Evolutionary conservation across 2,888 invertebrate genomes (phyloP).

Genomic region (Rhingia campestris): DNA sequence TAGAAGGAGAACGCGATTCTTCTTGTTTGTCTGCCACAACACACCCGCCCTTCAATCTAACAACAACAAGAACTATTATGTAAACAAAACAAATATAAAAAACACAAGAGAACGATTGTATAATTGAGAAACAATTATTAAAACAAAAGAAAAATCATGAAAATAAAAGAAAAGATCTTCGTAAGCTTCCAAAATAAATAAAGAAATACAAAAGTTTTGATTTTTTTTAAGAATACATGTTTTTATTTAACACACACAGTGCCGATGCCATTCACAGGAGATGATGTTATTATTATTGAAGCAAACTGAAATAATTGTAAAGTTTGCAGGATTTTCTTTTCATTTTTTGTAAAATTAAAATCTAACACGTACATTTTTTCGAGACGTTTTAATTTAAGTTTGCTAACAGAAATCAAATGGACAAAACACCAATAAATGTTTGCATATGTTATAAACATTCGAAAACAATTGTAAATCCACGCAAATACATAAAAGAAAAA

Average conservation of each 20-base stretch:
- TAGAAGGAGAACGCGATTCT: constrained; percentile 78
- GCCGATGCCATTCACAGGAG: constrained; percentile 33
- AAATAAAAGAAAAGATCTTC: constrained; percentile 56
- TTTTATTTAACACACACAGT: constrained; percentile 53
- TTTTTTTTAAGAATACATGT: constrained; percentile 57
- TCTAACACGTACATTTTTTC: no score
- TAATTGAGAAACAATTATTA: constrained; percentile 59
- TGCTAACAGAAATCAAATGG: not conserved
- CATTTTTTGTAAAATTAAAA: no score
- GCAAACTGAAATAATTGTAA: no score
- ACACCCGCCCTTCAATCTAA: constrained; percentile 82
- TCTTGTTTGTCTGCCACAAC: constrained; percentile 81
- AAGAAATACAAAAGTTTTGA: constrained; percentile 62
- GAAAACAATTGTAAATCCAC: constrained; percentile 49
- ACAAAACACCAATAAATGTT: constrained; percentile 61
- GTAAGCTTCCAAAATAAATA: constrained; percentile 69
- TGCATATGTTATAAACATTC: constrained; percentile 56
- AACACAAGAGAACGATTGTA: constrained; percentile 68
- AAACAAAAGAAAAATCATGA: constrained; percentile 60
- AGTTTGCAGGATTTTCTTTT: no score
- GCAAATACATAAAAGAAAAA: constrained; percentile 30
- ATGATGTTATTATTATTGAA: constrained; percentile 5
- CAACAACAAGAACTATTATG: constrained; percentile 72
- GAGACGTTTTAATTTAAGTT: no score
- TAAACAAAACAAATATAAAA: constrained; percentile 54